phyloP scores from a whole-genome alignment of 2,113 vertebrate genomes.

The Paedocypris sp. region DNA sequence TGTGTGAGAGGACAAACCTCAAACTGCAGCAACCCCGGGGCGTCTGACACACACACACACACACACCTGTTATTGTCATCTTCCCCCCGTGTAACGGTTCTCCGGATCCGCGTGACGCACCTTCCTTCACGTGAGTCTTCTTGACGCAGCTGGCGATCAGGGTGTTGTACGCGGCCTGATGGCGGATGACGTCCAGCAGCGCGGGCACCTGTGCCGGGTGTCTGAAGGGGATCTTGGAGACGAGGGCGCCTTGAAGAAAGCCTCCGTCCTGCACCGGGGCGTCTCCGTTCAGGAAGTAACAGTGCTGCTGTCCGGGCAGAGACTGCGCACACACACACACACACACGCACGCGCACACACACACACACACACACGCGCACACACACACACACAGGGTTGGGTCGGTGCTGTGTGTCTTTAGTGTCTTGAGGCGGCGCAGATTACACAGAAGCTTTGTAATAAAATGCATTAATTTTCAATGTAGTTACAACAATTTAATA shows the following conservation, averaged over 20 bases:
- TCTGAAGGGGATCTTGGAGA: constrained; percentile 88
- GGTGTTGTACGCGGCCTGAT: constrained; percentile 89
- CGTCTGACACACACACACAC: constrained; percentile 60
- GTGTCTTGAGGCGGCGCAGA: too few species aligned
- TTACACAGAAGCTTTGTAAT: too few species aligned
- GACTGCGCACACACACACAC: constrained; percentile 54
- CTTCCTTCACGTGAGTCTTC: constrained; percentile 82
- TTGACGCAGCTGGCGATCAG: constrained; percentile 94
- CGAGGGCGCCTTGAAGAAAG: constrained; percentile 79
- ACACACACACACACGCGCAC: too few species aligned
- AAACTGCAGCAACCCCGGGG: constrained; percentile 87
- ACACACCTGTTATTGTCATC: too few species aligned
- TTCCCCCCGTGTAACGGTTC: too few species aligned
- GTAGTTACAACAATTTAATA: too few species aligned
- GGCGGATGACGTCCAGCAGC: constrained; percentile 80
- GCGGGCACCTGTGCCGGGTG: constrained; percentile 86
- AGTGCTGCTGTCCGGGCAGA: constrained; percentile 93
- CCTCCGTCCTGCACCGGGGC: constrained; percentile 88
- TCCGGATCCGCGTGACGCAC: too few species aligned
- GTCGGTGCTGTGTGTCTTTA: too few species aligned
- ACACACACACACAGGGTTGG: too few species aligned
- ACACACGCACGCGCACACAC: too few species aligned
- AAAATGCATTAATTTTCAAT: too few species aligned
- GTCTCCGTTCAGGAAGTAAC: constrained; percentile 94
- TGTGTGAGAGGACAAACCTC: constrained; percentile 94